Conservation (phyloP, 2,113 vertebrate species). For the Thamnophis sirtalis region DNA sequence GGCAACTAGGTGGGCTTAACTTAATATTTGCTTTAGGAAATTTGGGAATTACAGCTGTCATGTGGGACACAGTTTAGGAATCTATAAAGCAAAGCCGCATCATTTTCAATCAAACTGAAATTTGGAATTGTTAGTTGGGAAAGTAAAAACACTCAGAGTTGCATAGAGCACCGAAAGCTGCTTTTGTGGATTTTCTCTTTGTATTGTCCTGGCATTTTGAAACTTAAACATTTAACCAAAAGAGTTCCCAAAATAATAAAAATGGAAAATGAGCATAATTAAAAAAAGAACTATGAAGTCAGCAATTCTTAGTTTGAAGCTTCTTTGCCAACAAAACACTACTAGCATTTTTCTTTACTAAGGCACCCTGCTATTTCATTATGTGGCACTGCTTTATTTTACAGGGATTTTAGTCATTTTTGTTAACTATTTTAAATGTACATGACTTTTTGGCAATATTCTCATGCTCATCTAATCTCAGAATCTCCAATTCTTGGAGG, state of each 20-base stretch:
- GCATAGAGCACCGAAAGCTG: too few relatives aligned
- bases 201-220: not conserved
- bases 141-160: not conserved
- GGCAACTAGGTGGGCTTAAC: not conserved
- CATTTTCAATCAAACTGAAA: not conserved
- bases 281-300: not conserved
- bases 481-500: conserved; percentile 3
- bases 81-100: not conserved
- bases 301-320: not conserved
- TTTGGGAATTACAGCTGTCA: not conserved
- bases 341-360: not conserved
- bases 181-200: not conserved
- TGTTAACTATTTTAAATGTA: not conserved
- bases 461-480: conserved; percentile 27
- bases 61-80: not conserved
- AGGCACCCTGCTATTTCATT: not conserved
- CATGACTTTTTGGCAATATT: not conserved
- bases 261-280: not conserved
- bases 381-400: not conserved
- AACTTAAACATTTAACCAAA: not conserved
- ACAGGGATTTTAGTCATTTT: not conserved
- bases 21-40: not conserved
- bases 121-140: not conserved
- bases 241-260: not conserved
- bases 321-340: not conserved